Evolutionary conservation across 2,113 vertebrate species (phyloP), one percentile per base, ranked within the genome.

Genomic region (Micromys minutus): DNA sequence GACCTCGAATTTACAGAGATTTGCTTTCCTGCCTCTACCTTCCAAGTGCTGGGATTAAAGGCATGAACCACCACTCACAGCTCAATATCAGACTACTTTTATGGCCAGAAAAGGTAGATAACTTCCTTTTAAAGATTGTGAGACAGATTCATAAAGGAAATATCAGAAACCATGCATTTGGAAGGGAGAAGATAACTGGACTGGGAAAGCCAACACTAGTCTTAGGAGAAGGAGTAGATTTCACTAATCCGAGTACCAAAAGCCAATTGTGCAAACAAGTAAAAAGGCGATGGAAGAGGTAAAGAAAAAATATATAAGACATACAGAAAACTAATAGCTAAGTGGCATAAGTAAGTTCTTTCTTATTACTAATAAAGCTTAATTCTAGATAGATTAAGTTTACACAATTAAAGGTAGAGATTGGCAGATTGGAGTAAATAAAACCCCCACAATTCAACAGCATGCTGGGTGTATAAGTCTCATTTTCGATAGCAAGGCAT

Each of bases 71-170:
- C 80, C 24, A 83, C 24, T 83, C n/a, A 6, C 55, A 81, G 24
- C 15, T 57, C 26, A 50, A 75, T 15, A 7, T 92, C 45, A 94
- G 76, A 71, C 29, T 88, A n/a, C 11, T 89, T 95, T 93, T 59
- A 91, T 83, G 31, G 11, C 52, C 52, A 94, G 47, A 90, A 89
- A 95, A 91, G 47, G 22, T 77, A 95, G 76, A 50, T 72, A 1
- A 1, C 36, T 96, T 21, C 36, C 36, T 96, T 95, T 91, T 83
- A 95, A 94, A 89, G 47, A 89, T 93, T 79, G 42, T 89, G 55
- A 36, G 63, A 69, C 61, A 93, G 39, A 63, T 90, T 92, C 31
- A 55, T 81, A 61, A 92, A 81, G 71, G 59, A 85, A 39, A 74
- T 91, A 47, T 11, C n/a, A 87, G 59, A n/a, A 95, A 65, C 31